These are phyloP conservation scores for Pocota personata DNA, from an alignment of 2,888 invertebrate genomes.

Conservation along the genomic window DNA sequence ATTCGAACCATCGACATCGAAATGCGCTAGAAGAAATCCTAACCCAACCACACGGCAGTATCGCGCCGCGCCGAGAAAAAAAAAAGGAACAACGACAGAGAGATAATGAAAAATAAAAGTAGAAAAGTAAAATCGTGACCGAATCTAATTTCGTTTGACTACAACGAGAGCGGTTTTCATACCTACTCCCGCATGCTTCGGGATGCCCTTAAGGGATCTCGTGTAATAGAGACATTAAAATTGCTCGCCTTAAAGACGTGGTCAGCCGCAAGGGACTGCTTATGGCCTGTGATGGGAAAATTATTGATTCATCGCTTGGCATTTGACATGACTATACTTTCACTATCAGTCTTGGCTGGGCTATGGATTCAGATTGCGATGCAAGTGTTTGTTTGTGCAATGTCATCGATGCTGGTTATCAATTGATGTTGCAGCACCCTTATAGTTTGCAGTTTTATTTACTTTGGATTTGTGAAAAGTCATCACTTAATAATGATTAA, in stretches of 20 bases:
- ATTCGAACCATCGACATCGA: constrained; percentile 36
- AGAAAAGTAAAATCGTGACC: constrained; percentile 73
- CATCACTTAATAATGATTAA: too few relatives aligned
- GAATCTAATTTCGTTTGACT: constrained; percentile 66
- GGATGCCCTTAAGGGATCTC: constrained; percentile 69
- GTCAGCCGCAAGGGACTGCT: constrained; percentile 61
- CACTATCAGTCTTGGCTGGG: constrained; percentile 33
- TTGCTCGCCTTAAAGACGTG: constrained; percentile 69
- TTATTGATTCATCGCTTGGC: constrained; percentile 67
- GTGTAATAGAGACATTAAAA: constrained; percentile 74
- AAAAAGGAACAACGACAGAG: constrained; percentile 12
- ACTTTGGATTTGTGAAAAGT: not conserved
- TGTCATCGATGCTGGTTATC: constrained; percentile 53
- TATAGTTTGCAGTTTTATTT: constrained; percentile 23
- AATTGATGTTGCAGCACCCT: constrained; percentile 9
- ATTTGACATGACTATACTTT: constrained; percentile 67
- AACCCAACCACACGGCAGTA: constrained; percentile 28
- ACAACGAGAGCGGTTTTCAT: constrained; percentile 35
- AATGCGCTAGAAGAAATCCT: constrained; percentile 22
- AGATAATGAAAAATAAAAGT: constrained; percentile 70
- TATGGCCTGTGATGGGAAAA: constrained; percentile 67
- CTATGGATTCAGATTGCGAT: not conserved
- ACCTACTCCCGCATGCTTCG: constrained; percentile 56
- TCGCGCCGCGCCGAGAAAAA: not conserved
- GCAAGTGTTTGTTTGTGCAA: constrained; percentile 41